Evolutionary conservation across 2,888 invertebrate genomes (phyloP).

Genomic region (Leptopterna dolabrata): DNA sequence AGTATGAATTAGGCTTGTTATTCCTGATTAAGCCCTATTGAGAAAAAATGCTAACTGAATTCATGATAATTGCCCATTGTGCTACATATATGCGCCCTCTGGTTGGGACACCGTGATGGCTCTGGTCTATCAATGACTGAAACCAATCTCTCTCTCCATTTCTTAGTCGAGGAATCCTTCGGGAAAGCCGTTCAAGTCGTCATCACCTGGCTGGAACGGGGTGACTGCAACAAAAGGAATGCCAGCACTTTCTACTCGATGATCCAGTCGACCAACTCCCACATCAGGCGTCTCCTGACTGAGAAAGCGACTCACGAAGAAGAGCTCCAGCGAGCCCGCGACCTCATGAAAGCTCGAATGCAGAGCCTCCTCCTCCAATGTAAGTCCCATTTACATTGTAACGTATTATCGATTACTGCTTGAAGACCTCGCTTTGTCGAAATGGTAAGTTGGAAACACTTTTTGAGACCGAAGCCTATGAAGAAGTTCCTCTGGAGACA

Average conservation of each 20-base stretch:
- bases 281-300: constrained; percentile 84
- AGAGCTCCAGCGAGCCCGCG: constrained; percentile 86
- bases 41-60: too few relatives aligned
- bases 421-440: not conserved
- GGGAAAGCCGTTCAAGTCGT: constrained; percentile 86
- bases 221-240: constrained; percentile 92
- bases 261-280: constrained; percentile 95
- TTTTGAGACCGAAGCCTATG: not conserved
- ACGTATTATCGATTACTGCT: not conserved
- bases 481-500: not conserved
- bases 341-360: constrained; percentile 85
- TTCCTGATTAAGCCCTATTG: too few relatives aligned
- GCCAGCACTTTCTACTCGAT: constrained; percentile 93
- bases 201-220: constrained; percentile 92
- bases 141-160: too few relatives aligned
- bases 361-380: constrained; percentile 89
- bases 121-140: too few relatives aligned
- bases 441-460: not conserved
- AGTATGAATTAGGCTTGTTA: too few relatives aligned
- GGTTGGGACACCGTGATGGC: too few relatives aligned
- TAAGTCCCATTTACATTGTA: constrained; percentile 72
- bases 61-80: too few relatives aligned
- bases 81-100: too few relatives aligned
- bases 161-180: constrained; percentile 79
- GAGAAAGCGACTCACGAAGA: constrained; percentile 91